Conservation (phyloP, 2,797 vertebrate species). For the Paguma larvata region DNA sequence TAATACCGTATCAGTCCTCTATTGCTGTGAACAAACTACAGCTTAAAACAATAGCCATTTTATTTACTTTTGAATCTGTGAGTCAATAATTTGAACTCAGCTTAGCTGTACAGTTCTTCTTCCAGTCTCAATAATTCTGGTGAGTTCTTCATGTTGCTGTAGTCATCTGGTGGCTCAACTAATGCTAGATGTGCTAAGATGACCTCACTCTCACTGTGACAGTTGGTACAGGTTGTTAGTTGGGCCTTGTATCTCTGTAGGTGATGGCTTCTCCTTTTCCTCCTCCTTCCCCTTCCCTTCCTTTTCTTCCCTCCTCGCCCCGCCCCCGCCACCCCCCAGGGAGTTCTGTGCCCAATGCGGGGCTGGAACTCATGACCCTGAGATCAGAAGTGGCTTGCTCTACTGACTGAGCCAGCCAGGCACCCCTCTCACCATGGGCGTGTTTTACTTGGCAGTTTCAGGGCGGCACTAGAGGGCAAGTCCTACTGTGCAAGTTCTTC, state of each 20-base stretch:
- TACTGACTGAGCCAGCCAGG: too few species aligned
- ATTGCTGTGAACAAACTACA: not conserved
- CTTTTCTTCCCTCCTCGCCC: too few species aligned
- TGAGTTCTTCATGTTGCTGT: not conserved
- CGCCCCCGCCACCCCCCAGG: too few species aligned
- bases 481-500: not conserved
- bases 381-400: too few species aligned
- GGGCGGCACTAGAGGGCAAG: not conserved
- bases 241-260: not conserved
- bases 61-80: not conserved
- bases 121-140: not conserved
- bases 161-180: not conserved
- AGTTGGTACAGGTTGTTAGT: not conserved
- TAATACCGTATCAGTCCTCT: slow-evolving; percentile 21
- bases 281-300: too few species aligned
- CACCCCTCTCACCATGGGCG: not conserved
- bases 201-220: not conserved
- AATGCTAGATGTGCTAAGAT: not conserved
- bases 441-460: not conserved
- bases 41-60: slow-evolving; percentile 59
- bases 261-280: too few species aligned
- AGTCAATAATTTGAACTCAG: not conserved
- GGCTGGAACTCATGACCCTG: too few species aligned
- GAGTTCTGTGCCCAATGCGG: too few species aligned
- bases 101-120: not conserved